Percentiles rank a stretch among this genome's conserved stretches.
These are phyloP conservation scores for Zaprionus ornatus DNA, from an alignment of 1,140 invertebrate genomes.

Conservation along the genomic window DNA sequence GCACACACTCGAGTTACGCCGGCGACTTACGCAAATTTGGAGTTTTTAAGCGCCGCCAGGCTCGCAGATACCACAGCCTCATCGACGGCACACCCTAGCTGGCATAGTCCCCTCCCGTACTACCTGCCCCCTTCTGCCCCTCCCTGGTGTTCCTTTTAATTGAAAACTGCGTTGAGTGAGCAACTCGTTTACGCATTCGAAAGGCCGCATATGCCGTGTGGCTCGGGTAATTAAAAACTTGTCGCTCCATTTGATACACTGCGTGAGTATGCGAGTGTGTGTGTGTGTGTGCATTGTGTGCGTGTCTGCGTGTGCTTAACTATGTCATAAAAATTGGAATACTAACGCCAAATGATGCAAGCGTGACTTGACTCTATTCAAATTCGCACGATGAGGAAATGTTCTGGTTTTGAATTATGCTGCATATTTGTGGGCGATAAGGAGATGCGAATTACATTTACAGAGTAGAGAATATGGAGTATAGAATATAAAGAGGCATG, in stretches of 20 bases:
- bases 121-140: not conserved
- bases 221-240: slow-evolving; percentile 75
- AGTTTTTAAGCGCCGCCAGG: slow-evolving; percentile 40
- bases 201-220: slow-evolving; percentile 47
- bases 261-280: not conserved
- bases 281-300: not conserved
- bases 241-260: slow-evolving; percentile 73
- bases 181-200: slow-evolving; percentile 80
- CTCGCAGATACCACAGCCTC: slow-evolving; percentile 42
- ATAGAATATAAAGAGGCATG: not conserved
- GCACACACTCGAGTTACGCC: slow-evolving; percentile 63
- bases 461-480: not conserved
- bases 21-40: slow-evolving; percentile 72
- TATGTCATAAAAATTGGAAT: slow-evolving; percentile 12
- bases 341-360: slow-evolving; percentile 1
- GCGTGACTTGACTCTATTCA: not conserved
- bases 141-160: slow-evolving; percentile 49
- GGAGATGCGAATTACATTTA: not conserved
- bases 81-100: slow-evolving; percentile 75
- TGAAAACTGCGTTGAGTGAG: slow-evolving; percentile 64
- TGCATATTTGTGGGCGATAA: not conserved
- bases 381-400: not conserved
- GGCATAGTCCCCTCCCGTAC: not conserved
- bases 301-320: slow-evolving; percentile 4
- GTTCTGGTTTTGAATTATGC: slow-evolving; percentile 3